A percentile compares a stretch with the other conserved stretches of the same genome.
These are phyloP conservation scores for Enteromius thamalakanensis DNA, from an alignment of 2,797 vertebrate species.

Conservation along the genomic window DNA sequence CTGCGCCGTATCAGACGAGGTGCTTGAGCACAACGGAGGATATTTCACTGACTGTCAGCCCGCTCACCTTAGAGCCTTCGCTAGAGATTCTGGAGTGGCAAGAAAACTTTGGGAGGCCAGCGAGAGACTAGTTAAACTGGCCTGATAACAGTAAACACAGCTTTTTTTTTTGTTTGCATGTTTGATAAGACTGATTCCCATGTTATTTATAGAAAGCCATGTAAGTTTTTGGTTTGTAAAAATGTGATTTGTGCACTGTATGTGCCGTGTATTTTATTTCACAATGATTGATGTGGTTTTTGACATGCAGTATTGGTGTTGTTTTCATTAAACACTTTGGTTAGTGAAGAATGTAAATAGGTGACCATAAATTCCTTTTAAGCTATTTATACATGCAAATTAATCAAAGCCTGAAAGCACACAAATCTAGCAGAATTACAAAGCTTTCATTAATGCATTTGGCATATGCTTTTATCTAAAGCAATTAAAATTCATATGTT, in stretches of 20 bases:
- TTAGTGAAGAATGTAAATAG: not conserved
- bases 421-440: conserved; percentile 1
- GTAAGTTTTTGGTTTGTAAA: not conserved
- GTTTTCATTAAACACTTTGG: not conserved
- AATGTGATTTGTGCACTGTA: not conserved
- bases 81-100: conserved; percentile 79
- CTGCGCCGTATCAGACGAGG: conserved; percentile 79
- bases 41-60: conserved; percentile 79
- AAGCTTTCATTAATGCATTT: not conserved
- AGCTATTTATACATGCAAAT: conserved; percentile 9
- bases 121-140: conserved; percentile 79
- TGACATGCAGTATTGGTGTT: not conserved
- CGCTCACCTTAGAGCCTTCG: conserved; percentile 73
- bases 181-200: not conserved
- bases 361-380: not conserved
- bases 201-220: conserved; percentile 15
- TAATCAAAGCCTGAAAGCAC: not conserved
- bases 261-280: not conserved
- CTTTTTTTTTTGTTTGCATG: not conserved
- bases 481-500: not conserved
- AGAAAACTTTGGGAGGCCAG: conserved; percentile 86
- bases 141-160: conserved; percentile 58
- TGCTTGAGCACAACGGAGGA: conserved; percentile 73
- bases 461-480: not conserved
- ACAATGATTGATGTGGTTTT: not conserved